Conservation (phyloP, 2,888 invertebrate species). For the Laspeyria flexula region DNA sequence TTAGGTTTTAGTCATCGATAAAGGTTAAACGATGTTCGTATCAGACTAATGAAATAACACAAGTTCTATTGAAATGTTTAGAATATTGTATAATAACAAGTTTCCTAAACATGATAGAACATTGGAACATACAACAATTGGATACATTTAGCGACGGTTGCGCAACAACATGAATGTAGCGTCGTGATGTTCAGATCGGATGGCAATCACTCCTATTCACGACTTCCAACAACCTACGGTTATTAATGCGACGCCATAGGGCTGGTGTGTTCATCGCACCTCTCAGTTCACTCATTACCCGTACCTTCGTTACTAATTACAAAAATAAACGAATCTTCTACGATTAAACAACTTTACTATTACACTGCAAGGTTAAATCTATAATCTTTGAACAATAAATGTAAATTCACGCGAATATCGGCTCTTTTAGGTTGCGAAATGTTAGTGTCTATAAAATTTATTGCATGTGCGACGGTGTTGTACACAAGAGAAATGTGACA, state of each 20-base stretch:
- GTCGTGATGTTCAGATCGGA: constrained; percentile 75
- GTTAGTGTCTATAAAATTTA: constrained; percentile 39
- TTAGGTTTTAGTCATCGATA: constrained; percentile 11
- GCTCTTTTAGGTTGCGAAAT: constrained; percentile 33
- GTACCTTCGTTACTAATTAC: constrained; percentile 43
- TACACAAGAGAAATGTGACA: constrained; percentile 28
- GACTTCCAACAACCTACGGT: constrained; percentile 63
- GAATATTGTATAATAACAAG: constrained; percentile 30
- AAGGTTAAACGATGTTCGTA: constrained; percentile 21
- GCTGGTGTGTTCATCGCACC: constrained; percentile 51
- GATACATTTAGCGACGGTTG: constrained; percentile 72
- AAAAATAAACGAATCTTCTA: constrained; percentile 49
- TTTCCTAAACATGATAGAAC: constrained; percentile 32
- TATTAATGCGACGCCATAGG: constrained; percentile 65
- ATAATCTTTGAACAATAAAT: constrained; percentile 37
- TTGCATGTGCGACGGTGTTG: constrained; percentile 26
- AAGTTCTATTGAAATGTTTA: constrained; percentile 22
- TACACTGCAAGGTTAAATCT: constrained; percentile 37
- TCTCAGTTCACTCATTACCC: constrained; percentile 36
- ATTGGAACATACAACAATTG: constrained; percentile 56
- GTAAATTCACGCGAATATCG: constrained; percentile 40
- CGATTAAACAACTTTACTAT: constrained; percentile 38
- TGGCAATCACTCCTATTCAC: constrained; percentile 79
- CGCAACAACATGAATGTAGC: constrained; percentile 51
- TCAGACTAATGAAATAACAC: constrained; percentile 30